Percentiles rank a stretch among this genome's conserved stretches.
phyloP scores from a whole-genome alignment of 1,140 invertebrate species.

The Luehdorfia chinensis region DNA sequence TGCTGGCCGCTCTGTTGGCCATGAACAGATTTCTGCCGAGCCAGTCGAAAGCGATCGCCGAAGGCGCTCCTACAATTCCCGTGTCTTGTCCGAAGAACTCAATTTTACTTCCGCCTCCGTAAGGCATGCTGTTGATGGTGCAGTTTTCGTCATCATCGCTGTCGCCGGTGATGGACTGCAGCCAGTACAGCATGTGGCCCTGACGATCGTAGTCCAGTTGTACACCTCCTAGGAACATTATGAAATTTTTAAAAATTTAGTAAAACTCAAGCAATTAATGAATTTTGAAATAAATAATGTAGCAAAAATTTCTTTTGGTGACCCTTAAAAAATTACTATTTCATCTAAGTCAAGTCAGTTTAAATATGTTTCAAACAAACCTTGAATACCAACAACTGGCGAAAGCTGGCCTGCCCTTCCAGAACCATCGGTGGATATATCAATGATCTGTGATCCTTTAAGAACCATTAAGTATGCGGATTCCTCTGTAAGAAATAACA shows the following conservation, averaged over 20 bases:
- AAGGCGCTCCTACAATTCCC: conserved; percentile 93
- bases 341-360: too few species aligned
- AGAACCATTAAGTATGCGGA: conserved; percentile 94
- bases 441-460: conserved; percentile 92
- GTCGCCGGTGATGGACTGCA: conserved; percentile 85
- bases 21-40: conserved; percentile 96
- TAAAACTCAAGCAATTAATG: too few species aligned
- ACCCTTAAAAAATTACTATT: too few species aligned
- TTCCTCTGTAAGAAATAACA: conserved; percentile 83
- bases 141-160: conserved; percentile 85
- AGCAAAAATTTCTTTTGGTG: too few species aligned
- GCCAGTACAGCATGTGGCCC: conserved; percentile 89
- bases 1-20: conserved; percentile 93
- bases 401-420: conserved; percentile 87
- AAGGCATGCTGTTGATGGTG: conserved; percentile 90
- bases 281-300: too few species aligned
- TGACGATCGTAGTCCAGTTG: conserved; percentile 95
- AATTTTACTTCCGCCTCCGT: conserved; percentile 92
- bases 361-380: too few species aligned
- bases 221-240: conserved; percentile 79
- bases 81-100: conserved; percentile 88
- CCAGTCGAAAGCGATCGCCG: conserved; percentile 97
- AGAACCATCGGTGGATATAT: conserved; percentile 87
- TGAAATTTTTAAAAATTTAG: too few species aligned
- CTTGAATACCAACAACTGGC: conserved; percentile 94